phyloP scores from a whole-genome alignment of 2,888 invertebrate genomes.

The Nomada ferruginata region DNA sequence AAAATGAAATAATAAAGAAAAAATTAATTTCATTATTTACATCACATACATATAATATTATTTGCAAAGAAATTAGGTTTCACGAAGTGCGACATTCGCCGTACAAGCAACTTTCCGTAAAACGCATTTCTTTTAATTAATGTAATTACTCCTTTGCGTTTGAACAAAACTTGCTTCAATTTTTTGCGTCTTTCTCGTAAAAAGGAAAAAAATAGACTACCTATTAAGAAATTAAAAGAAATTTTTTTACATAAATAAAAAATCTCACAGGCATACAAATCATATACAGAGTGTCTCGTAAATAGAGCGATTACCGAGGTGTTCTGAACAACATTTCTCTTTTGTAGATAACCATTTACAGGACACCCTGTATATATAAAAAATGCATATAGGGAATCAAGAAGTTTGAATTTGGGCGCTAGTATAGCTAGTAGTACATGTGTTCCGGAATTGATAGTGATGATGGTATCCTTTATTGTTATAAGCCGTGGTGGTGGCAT shows the following conservation, averaged over 20 bases:
- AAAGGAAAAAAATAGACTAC: not conserved
- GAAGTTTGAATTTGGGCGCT: too few relatives aligned
- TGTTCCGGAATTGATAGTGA: too few relatives aligned
- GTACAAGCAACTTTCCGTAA: too few relatives aligned
- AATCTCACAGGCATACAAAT: not conserved
- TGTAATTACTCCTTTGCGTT: not conserved
- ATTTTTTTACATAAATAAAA: not conserved
- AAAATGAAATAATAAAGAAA: not conserved
- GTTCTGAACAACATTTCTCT: too few relatives aligned
- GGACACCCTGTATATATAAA: too few relatives aligned
- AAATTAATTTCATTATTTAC: conserved; percentile 1
- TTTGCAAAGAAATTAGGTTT: not conserved
- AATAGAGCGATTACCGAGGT: too few relatives aligned
- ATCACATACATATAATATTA: not conserved
- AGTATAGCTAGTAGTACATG: too few relatives aligned
- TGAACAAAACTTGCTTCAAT: not conserved
- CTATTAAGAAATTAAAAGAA: not conserved
- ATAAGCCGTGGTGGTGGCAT: not conserved
- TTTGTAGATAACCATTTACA: too few relatives aligned
- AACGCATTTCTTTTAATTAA: not conserved
- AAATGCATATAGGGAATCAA: too few relatives aligned
- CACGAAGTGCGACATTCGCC: not conserved
- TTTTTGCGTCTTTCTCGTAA: not conserved
- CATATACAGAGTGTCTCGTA: not conserved
- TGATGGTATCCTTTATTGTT: too few relatives aligned